phyloP scores from a whole-genome alignment of 2,797 vertebrate genomes.

The Typhlichthys eigenmanni region DNA sequence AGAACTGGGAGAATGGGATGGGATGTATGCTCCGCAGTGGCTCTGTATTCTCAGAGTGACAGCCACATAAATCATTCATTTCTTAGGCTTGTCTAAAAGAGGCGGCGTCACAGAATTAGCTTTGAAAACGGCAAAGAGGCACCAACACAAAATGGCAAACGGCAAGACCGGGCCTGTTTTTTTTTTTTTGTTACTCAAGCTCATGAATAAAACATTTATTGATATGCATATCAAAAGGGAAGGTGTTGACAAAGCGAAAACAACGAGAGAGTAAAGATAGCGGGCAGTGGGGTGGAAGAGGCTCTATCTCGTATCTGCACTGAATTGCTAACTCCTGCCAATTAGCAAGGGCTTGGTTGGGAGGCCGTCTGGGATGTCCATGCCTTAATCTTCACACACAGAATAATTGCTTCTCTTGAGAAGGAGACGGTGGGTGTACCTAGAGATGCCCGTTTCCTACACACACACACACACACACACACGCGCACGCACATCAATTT shows the following conservation, averaged over 20 bases:
- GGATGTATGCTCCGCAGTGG: constrained; percentile 28
- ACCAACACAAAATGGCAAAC: constrained; percentile 15
- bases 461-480: constrained; percentile 35
- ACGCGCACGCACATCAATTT: constrained; percentile 53
- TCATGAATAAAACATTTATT: constrained; percentile 80
- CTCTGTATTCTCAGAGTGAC: constrained; percentile 45
- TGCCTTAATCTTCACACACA: constrained; percentile 59
- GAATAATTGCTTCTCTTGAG: constrained; percentile 86
- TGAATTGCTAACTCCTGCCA: constrained; percentile 72
- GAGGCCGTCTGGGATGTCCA: constrained; percentile 63
- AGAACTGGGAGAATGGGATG: constrained; percentile 35
- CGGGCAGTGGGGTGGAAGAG: constrained; percentile 39
- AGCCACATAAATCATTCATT: constrained; percentile 65
- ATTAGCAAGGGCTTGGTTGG: constrained; percentile 72
- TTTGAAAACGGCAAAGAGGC: constrained; percentile 52
- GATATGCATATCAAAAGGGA: constrained; percentile 76
- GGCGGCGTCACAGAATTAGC: constrained; percentile 36
- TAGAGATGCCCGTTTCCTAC: constrained; percentile 63
- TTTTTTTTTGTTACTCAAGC: constrained; percentile 48
- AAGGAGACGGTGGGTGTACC: constrained; percentile 69
- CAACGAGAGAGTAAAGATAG: constrained; percentile 50
- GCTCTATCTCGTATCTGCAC: constrained; percentile 55
- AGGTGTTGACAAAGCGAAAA: constrained; percentile 72
- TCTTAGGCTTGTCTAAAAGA: constrained; percentile 41
- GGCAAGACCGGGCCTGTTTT: constrained; percentile 54